Percentiles rank a stretch among this genome's conserved stretches.
These are phyloP conservation scores for Argyresthia albistria DNA, from an alignment of 2,888 invertebrate genomes.

Conservation along the genomic window DNA sequence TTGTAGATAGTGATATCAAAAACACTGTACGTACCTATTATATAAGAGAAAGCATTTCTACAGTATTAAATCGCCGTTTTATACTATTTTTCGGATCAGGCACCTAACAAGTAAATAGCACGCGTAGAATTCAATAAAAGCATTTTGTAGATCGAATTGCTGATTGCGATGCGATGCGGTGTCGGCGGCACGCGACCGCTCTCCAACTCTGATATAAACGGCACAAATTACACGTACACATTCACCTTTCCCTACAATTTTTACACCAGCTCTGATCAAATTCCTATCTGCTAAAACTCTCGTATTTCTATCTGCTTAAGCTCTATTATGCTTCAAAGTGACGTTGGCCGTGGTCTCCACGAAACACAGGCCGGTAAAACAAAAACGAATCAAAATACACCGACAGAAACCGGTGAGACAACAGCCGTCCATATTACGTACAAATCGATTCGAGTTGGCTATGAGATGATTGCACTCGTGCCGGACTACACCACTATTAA, in stretches of 20 bases:
- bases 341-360: background rate
- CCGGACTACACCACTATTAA: conserved; percentile 51
- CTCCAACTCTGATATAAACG: background rate
- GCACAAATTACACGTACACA: background rate
- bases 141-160: conserved; percentile 37
- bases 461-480: conserved; percentile 14
- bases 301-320: no score
- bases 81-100: background rate
- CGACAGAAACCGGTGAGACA: conserved; percentile 21
- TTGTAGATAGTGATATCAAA: no score
- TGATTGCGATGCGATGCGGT: conserved; percentile 36
- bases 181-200: conserved; percentile 39
- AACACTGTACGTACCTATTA: no score
- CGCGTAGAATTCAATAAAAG: conserved; percentile 31
- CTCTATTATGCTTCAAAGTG: no score
- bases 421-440: conserved; percentile 55
- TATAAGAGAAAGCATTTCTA: no score
- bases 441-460: conserved; percentile 54
- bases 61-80: no score
- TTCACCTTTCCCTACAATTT: background rate
- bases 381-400: conserved; percentile 37
- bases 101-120: conserved; percentile 13
- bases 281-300: no score
- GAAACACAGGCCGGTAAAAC: conserved; percentile 11
- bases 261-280: background rate